Base-by-base conservation (phyloP, 2,113 vertebrate genomes). In the Psammodynastes pulverulentus region DNA sequence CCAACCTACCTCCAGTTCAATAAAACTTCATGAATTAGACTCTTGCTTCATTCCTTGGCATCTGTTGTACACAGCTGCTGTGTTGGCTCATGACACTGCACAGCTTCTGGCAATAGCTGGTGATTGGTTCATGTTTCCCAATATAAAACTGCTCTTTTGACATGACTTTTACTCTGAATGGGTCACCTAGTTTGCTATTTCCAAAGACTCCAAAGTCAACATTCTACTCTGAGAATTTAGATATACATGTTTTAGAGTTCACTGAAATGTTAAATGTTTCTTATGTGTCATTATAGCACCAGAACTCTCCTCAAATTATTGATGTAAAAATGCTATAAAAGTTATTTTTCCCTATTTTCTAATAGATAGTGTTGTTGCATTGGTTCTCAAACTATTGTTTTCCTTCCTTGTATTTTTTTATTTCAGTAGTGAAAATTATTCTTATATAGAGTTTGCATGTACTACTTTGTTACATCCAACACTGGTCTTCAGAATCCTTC, bases 1-100 rank as follows among this genome's bases (percentile, higher is more conserved):
- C 49, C 52, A 84, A 90, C 7, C 29, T n/a, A 52, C 58, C 51
- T 86, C 45, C n/a, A 62, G 46, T 62, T 86, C n/a, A 86, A 48
- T 91, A 46, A 62, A 49, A 49, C 21, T 7, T 91, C 29, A 45
- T 49, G 53, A 58, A 86, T 21, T 56, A 91, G 26, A 86, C 9
- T 86, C 26, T 58, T 86, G 43, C 53, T 86, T 10, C 29, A 19
- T 86, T 91, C 39, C 43, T 86, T 86, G 84, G 84, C 84, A 86
- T 86, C 84, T 46, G 90, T 3, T 86, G 19, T 34, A 86, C 29
- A 91, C 84, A 91, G 90, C 53, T 91, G 90, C 53, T 86, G 39
- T 86, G 17, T 86, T 91, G 84, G 90, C 84, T 86, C 53, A 34
- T 86, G 53, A 49, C 45, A 53, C 39, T 85, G 79, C 43, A 23